Percentiles rank a stretch among this genome's conserved stretches.
phyloP scores from a whole-genome alignment of 2,797 vertebrate genomes.

The Eremophila alpestris region DNA sequence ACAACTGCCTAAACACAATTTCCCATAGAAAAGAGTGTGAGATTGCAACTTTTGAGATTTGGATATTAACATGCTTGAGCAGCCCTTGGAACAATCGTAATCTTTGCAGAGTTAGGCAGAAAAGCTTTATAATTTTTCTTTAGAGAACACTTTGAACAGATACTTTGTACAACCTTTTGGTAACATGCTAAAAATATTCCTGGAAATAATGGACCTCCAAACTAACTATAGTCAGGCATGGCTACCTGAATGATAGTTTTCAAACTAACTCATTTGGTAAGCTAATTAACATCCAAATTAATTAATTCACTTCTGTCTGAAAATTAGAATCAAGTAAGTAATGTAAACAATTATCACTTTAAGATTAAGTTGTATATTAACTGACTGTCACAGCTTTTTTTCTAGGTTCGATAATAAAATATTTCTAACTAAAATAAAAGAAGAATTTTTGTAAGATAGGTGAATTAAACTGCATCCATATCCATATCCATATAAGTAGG shows the following conservation, averaged over 20 bases:
- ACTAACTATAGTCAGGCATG: not conserved
- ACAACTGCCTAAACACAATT: not conserved
- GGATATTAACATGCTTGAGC: not conserved
- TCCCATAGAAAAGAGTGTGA: not conserved
- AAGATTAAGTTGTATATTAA: not conserved
- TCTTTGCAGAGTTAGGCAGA: not conserved
- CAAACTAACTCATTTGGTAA: not conserved
- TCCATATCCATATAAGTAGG: not conserved
- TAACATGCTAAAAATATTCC: not conserved
- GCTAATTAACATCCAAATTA: not conserved
- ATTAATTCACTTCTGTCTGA: not conserved
- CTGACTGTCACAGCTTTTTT: not conserved
- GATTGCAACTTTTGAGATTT: not conserved
- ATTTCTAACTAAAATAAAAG: not conserved
- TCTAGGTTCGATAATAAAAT: not conserved
- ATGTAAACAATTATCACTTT: not conserved
- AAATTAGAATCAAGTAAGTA: not conserved
- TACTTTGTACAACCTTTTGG: not conserved
- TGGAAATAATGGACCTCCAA: not conserved
- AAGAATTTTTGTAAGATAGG: accelerated
- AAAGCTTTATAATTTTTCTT: not conserved
- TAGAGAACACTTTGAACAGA: not conserved
- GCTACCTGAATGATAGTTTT: not conserved
- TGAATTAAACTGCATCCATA: not conserved
- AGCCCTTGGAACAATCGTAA: not conserved